phyloP scores from a whole-genome alignment of 1,140 invertebrate genomes.

The Campoletis sonorensis region DNA sequence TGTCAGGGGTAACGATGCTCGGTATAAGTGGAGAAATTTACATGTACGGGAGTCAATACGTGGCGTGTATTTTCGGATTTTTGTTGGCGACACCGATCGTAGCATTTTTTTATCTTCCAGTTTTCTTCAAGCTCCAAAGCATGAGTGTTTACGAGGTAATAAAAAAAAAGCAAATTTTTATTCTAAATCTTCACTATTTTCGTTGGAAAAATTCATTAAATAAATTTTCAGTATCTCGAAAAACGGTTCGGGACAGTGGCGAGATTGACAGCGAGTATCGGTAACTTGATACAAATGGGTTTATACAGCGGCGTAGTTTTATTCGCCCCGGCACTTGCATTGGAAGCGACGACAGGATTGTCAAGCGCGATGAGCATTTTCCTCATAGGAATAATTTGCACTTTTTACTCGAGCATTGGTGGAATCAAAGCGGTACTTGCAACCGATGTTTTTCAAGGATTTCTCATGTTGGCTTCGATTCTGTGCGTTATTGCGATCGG shows the following conservation, averaged over 20 bases:
- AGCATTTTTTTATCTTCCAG: conserved; percentile 90
- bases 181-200: conserved; percentile 34
- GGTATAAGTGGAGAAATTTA: conserved; percentile 93
- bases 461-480: conserved; percentile 84
- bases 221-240: conserved; percentile 85
- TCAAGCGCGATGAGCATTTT: conserved; percentile 86
- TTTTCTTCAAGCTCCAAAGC: conserved; percentile 90
- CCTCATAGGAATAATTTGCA: conserved; percentile 87
- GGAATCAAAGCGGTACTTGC: conserved; percentile 94
- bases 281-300: conserved; percentile 89
- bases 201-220: not conserved
- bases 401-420: conserved; percentile 91
- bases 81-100: conserved; percentile 86
- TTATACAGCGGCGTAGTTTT: conserved; percentile 95
- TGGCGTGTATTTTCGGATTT: conserved; percentile 86
- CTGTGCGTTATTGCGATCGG: conserved; percentile 71
- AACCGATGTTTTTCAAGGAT: conserved; percentile 90
- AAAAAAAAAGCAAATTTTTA: conserved; percentile 19
- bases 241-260: conserved; percentile 84
- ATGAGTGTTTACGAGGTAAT: conserved; percentile 83
- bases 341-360: conserved; percentile 92
- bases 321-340: conserved; percentile 93
- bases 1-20: conserved; percentile 94
- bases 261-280: conserved; percentile 83
- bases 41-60: conserved; percentile 87